Percentiles rank a stretch among this genome's conserved stretches.
Evolutionary conservation across 2,888 invertebrate genomes (phyloP).

Genomic region (Graphium colonna): DNA sequence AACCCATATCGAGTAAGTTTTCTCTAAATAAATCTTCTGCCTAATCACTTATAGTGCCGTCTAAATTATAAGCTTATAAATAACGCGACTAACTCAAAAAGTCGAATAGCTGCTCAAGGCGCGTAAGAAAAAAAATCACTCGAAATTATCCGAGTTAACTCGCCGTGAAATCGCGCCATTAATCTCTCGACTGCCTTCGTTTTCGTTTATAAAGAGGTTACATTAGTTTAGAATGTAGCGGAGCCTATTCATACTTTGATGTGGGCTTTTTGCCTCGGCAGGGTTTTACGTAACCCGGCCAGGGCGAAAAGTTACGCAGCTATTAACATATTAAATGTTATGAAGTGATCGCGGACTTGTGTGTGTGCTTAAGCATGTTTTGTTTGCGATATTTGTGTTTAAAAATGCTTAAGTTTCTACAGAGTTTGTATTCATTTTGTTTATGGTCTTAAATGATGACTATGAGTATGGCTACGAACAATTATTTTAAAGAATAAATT

Average conservation of each 20-base stretch:
- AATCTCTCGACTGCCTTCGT: constrained; percentile 45
- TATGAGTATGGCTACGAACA: too few relatives aligned
- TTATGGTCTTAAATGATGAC: too few relatives aligned
- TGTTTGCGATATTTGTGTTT: too few relatives aligned
- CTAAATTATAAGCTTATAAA: not conserved
- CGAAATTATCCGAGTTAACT: constrained; percentile 57
- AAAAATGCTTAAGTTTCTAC: too few relatives aligned
- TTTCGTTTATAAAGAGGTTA: constrained; percentile 33
- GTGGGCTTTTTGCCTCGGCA: too few relatives aligned
- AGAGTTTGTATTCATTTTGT: too few relatives aligned
- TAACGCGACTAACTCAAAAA: not conserved
- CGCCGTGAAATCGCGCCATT: constrained; percentile 59
- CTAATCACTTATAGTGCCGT: too few relatives aligned
- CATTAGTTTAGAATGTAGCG: constrained; percentile 28
- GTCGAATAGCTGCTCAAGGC: not conserved
- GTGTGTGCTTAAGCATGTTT: not conserved
- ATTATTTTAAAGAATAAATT: too few relatives aligned
- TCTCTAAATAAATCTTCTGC: too few relatives aligned
- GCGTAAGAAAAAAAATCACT: constrained; percentile 42
- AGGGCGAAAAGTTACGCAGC: constrained; percentile 4
- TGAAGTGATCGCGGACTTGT: not conserved
- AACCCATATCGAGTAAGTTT: too few relatives aligned
- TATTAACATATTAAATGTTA: constrained; percentile 2
- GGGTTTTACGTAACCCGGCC: constrained; percentile 2
- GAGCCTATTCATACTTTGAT: constrained; percentile 11